Conservation (phyloP, 1,140 invertebrate species). For the Drosophila kikkawai region DNA sequence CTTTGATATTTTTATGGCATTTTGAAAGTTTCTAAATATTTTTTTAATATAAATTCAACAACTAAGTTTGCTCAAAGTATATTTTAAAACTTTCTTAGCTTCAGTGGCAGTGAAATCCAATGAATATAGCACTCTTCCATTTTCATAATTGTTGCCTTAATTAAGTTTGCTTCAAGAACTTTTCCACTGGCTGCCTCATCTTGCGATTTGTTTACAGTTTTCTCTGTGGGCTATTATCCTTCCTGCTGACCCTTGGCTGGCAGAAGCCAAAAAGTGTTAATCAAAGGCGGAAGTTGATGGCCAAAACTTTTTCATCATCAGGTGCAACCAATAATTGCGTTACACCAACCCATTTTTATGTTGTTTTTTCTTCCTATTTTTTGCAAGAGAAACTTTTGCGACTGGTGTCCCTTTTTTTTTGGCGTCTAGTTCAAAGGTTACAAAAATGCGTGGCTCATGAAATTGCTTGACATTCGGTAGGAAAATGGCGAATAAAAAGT, state of each 20-base stretch:
- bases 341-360: slow-evolving; percentile 21
- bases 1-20: too few species aligned
- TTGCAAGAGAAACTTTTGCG: slow-evolving; percentile 3
- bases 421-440: slow-evolving; percentile 17
- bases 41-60: background rate
- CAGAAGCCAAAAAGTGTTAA: slow-evolving; percentile 30
- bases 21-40: background rate
- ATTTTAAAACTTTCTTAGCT: background rate
- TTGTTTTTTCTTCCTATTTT: background rate
- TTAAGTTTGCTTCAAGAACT: slow-evolving; percentile 27
- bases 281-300: slow-evolving; percentile 18
- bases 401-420: slow-evolving; percentile 18
- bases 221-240: slow-evolving; percentile 17
- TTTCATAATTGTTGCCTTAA: slow-evolving; percentile 31
- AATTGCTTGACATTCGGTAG: slow-evolving; percentile 31
- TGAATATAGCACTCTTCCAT: slow-evolving; percentile 10
- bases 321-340: slow-evolving; percentile 46
- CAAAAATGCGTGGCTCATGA: slow-evolving; percentile 18
- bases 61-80: background rate
- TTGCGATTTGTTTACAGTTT: slow-evolving; percentile 32
- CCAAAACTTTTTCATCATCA: slow-evolving; percentile 32
- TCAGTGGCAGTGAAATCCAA: background rate
- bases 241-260: slow-evolving; percentile 8
- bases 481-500: slow-evolving; percentile 33
- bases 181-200: slow-evolving; percentile 3